Evolutionary conservation across 2,797 vertebrate genomes (phyloP).

Genomic region (Gephyroberyx darwinii): DNA sequence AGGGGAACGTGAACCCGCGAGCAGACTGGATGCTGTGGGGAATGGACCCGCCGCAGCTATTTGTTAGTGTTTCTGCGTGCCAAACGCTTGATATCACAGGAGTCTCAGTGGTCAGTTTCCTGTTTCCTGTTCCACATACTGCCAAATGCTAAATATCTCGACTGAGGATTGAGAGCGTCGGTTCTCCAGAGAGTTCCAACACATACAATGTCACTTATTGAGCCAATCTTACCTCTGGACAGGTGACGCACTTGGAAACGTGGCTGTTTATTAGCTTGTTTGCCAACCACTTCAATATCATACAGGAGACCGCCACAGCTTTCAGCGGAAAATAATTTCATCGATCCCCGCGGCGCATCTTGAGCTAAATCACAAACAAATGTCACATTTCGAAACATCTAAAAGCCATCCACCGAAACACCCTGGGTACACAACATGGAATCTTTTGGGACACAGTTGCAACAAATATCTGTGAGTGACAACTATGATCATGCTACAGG

Average conservation of each 20-base stretch:
- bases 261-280: slow-evolving; percentile 51
- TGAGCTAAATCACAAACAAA: slow-evolving; percentile 60
- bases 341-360: slow-evolving; percentile 43
- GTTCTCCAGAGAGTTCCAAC: slow-evolving; percentile 38
- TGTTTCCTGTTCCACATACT: background rate
- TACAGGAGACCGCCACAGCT: slow-evolving; percentile 44
- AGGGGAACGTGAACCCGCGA: slow-evolving; percentile 3
- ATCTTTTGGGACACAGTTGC: slow-evolving; percentile 60
- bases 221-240: slow-evolving; percentile 46
- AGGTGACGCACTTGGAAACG: slow-evolving; percentile 49
- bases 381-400: slow-evolving; percentile 55
- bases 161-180: slow-evolving; percentile 18
- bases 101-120: background rate
- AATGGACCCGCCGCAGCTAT: background rate
- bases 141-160: slow-evolving; percentile 2
- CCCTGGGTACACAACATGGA: slow-evolving; percentile 57
- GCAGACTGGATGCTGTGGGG: background rate
- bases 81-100: slow-evolving; percentile 5
- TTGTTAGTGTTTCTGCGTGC: slow-evolving; percentile 10
- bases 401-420: slow-evolving; percentile 59
- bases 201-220: slow-evolving; percentile 37
- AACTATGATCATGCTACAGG: slow-evolving; percentile 69
- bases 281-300: slow-evolving; percentile 46
- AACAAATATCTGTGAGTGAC: slow-evolving; percentile 72
- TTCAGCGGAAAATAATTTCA: slow-evolving; percentile 56